Evolutionary conservation across 2,797 vertebrate genomes (phyloP).

Genomic region (Cirrhinus mrigala): DNA sequence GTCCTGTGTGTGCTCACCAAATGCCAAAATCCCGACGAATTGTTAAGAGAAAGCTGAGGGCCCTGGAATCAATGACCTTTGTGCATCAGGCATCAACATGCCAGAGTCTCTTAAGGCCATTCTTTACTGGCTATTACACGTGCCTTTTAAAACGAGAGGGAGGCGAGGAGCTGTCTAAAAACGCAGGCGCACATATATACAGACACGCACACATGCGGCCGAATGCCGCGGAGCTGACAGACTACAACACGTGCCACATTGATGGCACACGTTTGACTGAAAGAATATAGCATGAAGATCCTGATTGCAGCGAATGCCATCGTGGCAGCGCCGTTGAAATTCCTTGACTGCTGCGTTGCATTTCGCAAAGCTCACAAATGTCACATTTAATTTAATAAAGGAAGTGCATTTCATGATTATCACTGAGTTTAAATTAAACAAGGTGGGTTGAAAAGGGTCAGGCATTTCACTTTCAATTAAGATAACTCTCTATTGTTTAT

Average conservation of each 20-base stretch:
- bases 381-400: slow-evolving; percentile 45
- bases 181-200: slow-evolving; percentile 36
- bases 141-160: slow-evolving; percentile 87
- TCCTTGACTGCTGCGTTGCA: slow-evolving; percentile 19
- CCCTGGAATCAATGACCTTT: slow-evolving; percentile 98
- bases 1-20: slow-evolving; percentile 98
- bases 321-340: not conserved
- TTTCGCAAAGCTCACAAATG: slow-evolving; percentile 27
- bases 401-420: slow-evolving; percentile 45
- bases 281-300: slow-evolving; percentile 8
- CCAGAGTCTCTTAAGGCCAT: slow-evolving; percentile 88
- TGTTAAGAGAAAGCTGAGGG: slow-evolving; percentile 85
- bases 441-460: slow-evolving; percentile 49
- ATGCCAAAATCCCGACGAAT: slow-evolving; percentile 99
- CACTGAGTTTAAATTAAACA: slow-evolving; percentile 50
- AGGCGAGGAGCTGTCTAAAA: slow-evolving; percentile 62
- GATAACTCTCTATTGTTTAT: slow-evolving; percentile 39
- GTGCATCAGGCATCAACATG: slow-evolving; percentile 91
- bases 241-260: not conserved
- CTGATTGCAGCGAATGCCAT: slow-evolving; percentile 30
- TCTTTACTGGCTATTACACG: slow-evolving; percentile 90
- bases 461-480: slow-evolving; percentile 45
- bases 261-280: slow-evolving; percentile 15
- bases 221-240: slow-evolving; percentile 29
- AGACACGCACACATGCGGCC: slow-evolving; percentile 37